Evolutionary conservation across 2,113 vertebrate genomes (phyloP).

Genomic region (Anolis carolinensis): DNA sequence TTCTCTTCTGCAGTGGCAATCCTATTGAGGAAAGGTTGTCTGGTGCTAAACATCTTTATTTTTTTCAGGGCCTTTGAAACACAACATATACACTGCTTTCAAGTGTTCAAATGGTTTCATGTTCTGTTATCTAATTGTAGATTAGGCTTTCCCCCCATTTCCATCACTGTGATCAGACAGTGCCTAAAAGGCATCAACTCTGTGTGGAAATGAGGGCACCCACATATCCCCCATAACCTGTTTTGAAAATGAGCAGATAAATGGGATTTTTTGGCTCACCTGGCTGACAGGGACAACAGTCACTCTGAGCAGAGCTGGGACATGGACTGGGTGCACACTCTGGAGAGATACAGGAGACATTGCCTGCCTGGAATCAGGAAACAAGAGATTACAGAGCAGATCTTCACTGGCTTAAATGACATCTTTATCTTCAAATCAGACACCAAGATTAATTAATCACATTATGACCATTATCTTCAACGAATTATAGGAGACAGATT

Average conservation of each 20-base stretch:
- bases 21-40: background rate
- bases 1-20: background rate
- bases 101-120: background rate
- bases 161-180: background rate
- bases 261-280: conserved; percentile 52
- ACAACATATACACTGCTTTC: background rate
- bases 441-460: too few species aligned
- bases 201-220: background rate
- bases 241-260: background rate
- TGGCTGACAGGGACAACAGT: conserved; percentile 77
- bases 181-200: background rate
- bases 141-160: background rate
- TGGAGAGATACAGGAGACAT: conserved; percentile 77
- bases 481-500: background rate
- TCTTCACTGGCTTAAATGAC: background rate
- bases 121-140: background rate
- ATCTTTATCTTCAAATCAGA: background rate
- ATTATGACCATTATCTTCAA: background rate
- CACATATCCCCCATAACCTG: background rate
- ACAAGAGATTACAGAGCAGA: background rate
- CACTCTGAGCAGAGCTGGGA: conserved; percentile 3
- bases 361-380: conserved; percentile 69
- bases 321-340: conserved; percentile 76
- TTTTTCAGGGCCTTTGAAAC: background rate
- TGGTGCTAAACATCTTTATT: background rate